Percentiles rank a stretch among this genome's conserved stretches.
phyloP scores from a whole-genome alignment of 2,113 vertebrate genomes.

The Lutjanus erythropterus region DNA sequence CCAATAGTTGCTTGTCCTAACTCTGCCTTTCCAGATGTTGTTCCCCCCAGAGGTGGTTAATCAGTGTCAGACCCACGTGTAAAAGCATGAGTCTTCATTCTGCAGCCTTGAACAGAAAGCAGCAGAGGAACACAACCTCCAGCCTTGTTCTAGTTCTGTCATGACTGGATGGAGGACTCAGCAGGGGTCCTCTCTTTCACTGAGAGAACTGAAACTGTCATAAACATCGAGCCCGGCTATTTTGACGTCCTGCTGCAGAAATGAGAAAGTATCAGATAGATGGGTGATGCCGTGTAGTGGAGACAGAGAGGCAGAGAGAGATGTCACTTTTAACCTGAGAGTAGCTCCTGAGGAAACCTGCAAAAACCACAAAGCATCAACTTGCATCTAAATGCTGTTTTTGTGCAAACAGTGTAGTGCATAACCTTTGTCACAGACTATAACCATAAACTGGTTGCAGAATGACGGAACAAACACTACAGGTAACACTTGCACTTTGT shows the following conservation, averaged over 20 bases:
- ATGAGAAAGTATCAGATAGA: not conserved
- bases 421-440: conserved; percentile 10
- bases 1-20: not conserved
- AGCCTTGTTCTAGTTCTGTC: conserved; percentile 12
- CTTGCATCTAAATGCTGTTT: conserved; percentile 71
- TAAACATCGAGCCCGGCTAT: not conserved
- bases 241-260: not conserved
- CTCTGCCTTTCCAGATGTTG: conserved; percentile 56
- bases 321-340: conserved; percentile 44
- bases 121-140: conserved; percentile 36
- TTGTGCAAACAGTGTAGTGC: conserved; percentile 37
- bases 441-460: not conserved
- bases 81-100: conserved; percentile 46
- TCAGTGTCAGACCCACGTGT: conserved; percentile 48
- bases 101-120: conserved; percentile 57
- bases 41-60: conserved; percentile 15
- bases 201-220: conserved; percentile 19
- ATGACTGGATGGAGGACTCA: conserved; percentile 10
- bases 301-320: not conserved
- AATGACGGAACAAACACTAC: not conserved
- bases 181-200: conserved; percentile 28
- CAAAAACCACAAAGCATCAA: conserved; percentile 82
- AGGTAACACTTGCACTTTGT: not conserved
- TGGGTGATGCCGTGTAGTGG: conserved; percentile 10
- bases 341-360: conserved; percentile 79